phyloP scores from a whole-genome alignment of 2,113 vertebrate species.

The Zingel zingel region DNA sequence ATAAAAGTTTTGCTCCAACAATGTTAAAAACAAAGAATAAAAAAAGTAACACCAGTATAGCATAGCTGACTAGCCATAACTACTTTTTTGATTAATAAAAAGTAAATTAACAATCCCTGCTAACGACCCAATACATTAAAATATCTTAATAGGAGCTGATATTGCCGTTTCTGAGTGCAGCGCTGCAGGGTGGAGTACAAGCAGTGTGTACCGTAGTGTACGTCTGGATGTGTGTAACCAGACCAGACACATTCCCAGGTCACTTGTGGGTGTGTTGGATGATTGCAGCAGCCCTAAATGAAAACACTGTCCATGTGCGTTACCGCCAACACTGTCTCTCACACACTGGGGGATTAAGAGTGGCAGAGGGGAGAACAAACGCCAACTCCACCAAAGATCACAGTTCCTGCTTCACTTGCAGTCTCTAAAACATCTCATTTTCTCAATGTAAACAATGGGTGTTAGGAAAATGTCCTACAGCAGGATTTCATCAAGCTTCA shows the following conservation, averaged over 20 bases:
- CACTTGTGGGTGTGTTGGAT: slow-evolving; percentile 57
- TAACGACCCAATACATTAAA: slow-evolving; percentile 23
- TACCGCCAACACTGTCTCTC: slow-evolving; percentile 45
- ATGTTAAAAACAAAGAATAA: background rate
- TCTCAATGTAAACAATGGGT: slow-evolving; percentile 13
- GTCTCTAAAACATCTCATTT: slow-evolving; percentile 27
- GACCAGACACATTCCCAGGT: slow-evolving; percentile 62
- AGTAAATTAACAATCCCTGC: background rate
- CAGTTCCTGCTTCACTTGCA: slow-evolving; percentile 23
- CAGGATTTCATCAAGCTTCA: slow-evolving; percentile 7
- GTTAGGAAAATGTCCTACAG: slow-evolving; percentile 37
- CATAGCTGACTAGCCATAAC: background rate
- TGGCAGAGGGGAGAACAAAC: slow-evolving; percentile 45
- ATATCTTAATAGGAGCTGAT: background rate
- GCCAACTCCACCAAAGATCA: slow-evolving; percentile 65
- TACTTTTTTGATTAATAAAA: background rate
- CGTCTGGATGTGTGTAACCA: slow-evolving; percentile 19
- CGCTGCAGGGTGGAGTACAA: slow-evolving; percentile 13
- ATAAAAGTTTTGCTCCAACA: background rate
- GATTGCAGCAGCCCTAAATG: slow-evolving; percentile 58
- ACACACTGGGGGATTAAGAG: slow-evolving; percentile 65
- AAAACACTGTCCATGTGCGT: slow-evolving; percentile 73
- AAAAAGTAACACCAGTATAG: background rate
- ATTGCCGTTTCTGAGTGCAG: slow-evolving; percentile 13
- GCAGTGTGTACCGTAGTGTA: background rate